Evolutionary conservation across 2,797 vertebrate genomes (phyloP).

Genomic region (Hyperoplus immaculatus): DNA sequence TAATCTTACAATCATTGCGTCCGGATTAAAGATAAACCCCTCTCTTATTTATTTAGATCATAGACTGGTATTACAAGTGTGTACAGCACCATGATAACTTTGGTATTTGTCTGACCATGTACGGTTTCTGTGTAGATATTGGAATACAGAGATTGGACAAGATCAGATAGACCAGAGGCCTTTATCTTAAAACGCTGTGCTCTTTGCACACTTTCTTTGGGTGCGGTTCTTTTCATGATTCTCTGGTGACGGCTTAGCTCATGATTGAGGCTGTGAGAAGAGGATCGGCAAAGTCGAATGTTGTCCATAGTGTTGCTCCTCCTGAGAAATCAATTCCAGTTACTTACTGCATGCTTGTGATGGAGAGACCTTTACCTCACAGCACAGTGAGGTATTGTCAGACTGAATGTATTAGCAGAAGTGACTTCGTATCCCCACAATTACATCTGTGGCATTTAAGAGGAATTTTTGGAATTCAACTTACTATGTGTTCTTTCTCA

Average conservation of each 20-base stretch:
- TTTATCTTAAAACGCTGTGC: neutral
- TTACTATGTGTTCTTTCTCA: neutral
- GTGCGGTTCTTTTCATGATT: too few species aligned
- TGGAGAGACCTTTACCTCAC: conserved; percentile 52
- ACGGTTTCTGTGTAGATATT: conserved; percentile 12
- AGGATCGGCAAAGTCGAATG: conserved; percentile 24
- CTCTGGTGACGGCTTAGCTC: neutral
- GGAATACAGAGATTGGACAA: neutral
- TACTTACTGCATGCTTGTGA: conserved; percentile 33
- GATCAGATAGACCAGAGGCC: neutral
- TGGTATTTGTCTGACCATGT: conserved; percentile 20
- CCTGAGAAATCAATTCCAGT: conserved; percentile 48
- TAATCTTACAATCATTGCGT: conserved; percentile 68
- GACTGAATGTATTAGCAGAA: conserved; percentile 3
- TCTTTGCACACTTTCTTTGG: neutral
- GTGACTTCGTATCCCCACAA: neutral
- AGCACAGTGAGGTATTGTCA: conserved; percentile 10
- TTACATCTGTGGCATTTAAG: neutral
- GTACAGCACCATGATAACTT: conserved; percentile 41
- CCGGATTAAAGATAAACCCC: conserved; percentile 69
- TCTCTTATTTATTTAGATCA: conserved; percentile 52
- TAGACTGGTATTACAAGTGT: conserved; percentile 21
- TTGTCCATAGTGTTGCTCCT: conserved; percentile 28
- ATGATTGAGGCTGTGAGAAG: conserved; percentile 17
- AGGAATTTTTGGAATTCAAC: neutral